Evolutionary conservation across 2,888 invertebrate genomes (phyloP).

Genomic region (Macrosoma leucophasiata): DNA sequence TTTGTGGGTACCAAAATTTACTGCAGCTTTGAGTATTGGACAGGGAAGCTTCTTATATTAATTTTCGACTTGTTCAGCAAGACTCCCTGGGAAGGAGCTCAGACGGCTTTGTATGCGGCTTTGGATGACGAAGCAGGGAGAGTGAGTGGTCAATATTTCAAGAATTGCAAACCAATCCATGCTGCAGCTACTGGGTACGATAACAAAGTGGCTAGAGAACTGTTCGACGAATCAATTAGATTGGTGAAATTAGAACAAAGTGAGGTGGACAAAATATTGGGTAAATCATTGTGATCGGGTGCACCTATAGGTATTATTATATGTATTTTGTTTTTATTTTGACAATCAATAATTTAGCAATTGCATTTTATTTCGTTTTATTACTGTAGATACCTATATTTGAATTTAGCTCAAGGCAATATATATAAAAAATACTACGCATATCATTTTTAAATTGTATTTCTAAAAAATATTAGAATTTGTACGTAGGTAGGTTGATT

Average conservation of each 20-base stretch:
- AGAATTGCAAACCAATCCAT: slow-evolving; percentile 79
- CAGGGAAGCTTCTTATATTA: slow-evolving; percentile 42
- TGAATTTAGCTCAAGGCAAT: too few relatives aligned
- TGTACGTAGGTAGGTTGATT: too few relatives aligned
- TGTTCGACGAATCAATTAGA: slow-evolving; percentile 33
- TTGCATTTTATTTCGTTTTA: too few relatives aligned
- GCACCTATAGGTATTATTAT: too few relatives aligned
- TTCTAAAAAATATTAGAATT: too few relatives aligned
- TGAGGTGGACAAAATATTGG: too few relatives aligned
- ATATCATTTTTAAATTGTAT: too few relatives aligned
- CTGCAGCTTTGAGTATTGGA: slow-evolving; percentile 53
- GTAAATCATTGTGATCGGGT: too few relatives aligned
- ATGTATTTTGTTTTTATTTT: too few relatives aligned
- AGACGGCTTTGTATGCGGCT: slow-evolving; percentile 80
- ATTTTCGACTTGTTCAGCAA: slow-evolving; percentile 62
- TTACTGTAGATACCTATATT: too few relatives aligned
- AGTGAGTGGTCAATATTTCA: slow-evolving; percentile 81
- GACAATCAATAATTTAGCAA: too few relatives aligned
- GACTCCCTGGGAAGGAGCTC: slow-evolving; percentile 81
- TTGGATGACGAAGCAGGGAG: slow-evolving; percentile 79
- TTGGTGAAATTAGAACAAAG: slow-evolving; percentile 11
- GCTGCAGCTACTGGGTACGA: slow-evolving; percentile 74
- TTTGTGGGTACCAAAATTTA: slow-evolving; percentile 85
- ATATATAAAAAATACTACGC: too few relatives aligned
- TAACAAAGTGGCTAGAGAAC: slow-evolving; percentile 45